phyloP scores from a whole-genome alignment of 2,113 vertebrate genomes.

The Actinemys pallida region DNA sequence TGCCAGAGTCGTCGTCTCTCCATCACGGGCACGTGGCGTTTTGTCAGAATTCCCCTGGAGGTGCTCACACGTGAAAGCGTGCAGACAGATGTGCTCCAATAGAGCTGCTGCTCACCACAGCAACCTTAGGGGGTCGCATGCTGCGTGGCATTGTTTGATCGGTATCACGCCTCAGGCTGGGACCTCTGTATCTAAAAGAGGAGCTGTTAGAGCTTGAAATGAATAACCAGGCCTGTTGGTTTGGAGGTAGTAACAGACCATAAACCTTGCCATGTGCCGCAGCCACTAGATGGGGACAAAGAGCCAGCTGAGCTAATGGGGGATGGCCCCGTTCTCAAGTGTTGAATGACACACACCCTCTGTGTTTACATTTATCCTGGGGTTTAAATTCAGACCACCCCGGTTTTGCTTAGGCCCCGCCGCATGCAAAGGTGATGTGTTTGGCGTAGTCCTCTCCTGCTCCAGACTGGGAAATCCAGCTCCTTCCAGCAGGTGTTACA shows the following conservation, averaged over 20 bases:
- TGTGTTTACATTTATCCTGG: not conserved
- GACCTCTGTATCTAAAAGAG: not conserved
- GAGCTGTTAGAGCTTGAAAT: not conserved
- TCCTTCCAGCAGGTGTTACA: not conserved
- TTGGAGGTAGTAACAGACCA: not conserved
- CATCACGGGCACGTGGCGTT: too few species aligned
- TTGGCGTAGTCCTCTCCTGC: not conserved
- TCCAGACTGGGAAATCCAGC: not conserved
- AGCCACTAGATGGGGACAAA: not conserved
- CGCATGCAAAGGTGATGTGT: not conserved
- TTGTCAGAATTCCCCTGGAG: too few species aligned
- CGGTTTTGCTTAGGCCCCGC: not conserved
- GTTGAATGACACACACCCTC: not conserved
- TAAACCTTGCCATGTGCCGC: not conserved
- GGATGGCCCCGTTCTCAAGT: not conserved
- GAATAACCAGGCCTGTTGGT: not conserved
- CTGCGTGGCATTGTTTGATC: not conserved
- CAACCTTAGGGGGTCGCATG: not conserved
- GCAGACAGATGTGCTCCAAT: not conserved
- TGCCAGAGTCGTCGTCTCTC: too few species aligned
- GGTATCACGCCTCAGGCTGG: not conserved
- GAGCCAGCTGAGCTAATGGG: not conserved
- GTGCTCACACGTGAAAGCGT: not conserved
- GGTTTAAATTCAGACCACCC: not conserved
- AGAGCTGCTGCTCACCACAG: not conserved